These are phyloP conservation scores for Mactra quadrangularis DNA, from an alignment of 1,140 invertebrate genomes.

Conservation along the genomic window DNA sequence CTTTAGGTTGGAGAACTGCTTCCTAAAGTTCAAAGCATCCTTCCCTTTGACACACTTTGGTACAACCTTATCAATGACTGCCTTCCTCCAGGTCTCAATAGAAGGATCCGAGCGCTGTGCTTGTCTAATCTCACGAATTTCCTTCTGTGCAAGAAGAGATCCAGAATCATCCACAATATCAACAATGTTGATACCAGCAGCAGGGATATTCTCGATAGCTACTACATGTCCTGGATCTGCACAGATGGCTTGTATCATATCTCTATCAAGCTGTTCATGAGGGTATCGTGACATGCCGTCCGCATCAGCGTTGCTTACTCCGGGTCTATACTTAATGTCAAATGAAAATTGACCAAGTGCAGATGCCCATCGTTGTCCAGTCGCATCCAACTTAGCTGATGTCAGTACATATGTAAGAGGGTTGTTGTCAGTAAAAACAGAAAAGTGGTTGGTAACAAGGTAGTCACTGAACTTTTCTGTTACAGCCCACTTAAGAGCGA, in stretches of 20 bases:
- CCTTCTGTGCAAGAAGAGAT: not conserved
- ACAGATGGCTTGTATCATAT: not conserved
- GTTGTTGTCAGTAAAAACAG: constrained; percentile 42
- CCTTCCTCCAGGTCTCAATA: not conserved
- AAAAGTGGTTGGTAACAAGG: constrained; percentile 20
- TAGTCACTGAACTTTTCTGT: constrained; percentile 49
- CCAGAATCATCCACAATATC: no score
- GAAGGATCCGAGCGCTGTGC: not conserved
- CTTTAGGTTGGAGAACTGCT: not conserved
- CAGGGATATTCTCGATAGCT: no score
- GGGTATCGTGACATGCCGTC: constrained; percentile 28
- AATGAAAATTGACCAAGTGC: constrained; percentile 32
- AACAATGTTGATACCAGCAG: no score
- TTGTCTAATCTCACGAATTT: not conserved
- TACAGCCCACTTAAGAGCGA: not conserved
- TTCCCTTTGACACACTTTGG: not conserved
- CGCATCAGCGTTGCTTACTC: constrained; percentile 7
- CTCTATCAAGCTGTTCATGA: not conserved
- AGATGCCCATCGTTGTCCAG: constrained; percentile 39
- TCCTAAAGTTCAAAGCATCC: not conserved
- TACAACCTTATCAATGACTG: not conserved
- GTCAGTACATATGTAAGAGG: constrained; percentile 40
- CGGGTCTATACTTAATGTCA: constrained; percentile 32
- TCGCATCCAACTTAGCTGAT: constrained; percentile 35
- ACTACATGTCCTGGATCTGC: not conserved